These are phyloP conservation scores for Ischnus inquisitorius DNA, from an alignment of 2,888 invertebrate genomes.

Conservation along the genomic window DNA sequence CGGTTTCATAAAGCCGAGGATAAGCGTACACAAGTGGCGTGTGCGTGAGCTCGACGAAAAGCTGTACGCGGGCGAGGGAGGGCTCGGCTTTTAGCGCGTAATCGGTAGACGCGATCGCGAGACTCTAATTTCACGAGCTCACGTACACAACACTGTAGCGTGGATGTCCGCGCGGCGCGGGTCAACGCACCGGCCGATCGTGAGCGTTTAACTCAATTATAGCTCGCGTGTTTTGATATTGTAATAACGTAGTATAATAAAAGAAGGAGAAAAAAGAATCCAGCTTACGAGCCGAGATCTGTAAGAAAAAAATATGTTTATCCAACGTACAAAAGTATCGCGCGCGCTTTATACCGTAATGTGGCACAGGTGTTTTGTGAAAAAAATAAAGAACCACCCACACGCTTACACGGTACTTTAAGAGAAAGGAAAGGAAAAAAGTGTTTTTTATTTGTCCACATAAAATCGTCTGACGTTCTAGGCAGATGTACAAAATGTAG, in stretches of 20 bases:
- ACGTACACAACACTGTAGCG: constrained; percentile 56
- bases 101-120: constrained; percentile 78
- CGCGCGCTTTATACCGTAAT: background rate
- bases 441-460: background rate
- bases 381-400: constrained; percentile 14
- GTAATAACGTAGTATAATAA: constrained; percentile 43
- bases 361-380: constrained; percentile 4
- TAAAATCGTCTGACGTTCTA: background rate
- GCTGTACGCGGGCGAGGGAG: background rate
- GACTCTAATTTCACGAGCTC: constrained; percentile 79
- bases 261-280: constrained; percentile 27
- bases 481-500: constrained; percentile 46
- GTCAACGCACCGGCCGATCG: constrained; percentile 62
- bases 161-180: constrained; percentile 22
- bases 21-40: background rate
- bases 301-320: constrained; percentile 9
- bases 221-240: constrained; percentile 58
- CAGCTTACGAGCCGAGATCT: constrained; percentile 23
- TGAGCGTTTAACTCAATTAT: constrained; percentile 67
- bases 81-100: constrained; percentile 70
- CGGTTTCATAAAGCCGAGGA: background rate
- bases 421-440: background rate
- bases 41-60: constrained; percentile 28
- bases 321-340: constrained; percentile 24
- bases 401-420: background rate